phyloP scores from a whole-genome alignment of 2,797 vertebrate genomes.

The Enteromius fasciolatus region DNA sequence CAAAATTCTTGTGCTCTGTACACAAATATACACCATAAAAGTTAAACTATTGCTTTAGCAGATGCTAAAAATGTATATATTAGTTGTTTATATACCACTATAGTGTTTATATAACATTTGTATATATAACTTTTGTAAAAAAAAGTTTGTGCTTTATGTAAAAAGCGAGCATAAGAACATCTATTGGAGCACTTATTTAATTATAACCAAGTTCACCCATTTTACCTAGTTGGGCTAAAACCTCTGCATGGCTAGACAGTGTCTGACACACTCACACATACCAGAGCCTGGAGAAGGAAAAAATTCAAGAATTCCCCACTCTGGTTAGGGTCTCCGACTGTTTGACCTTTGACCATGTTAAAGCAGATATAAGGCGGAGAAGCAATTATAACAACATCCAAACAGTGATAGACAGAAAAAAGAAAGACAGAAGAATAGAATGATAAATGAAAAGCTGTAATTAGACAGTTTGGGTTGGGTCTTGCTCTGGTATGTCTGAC shows the following conservation, averaged over 20 bases:
- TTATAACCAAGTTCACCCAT: conserved; percentile 37
- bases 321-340: conserved; percentile 30
- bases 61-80: not conserved
- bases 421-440: not conserved
- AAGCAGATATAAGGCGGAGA: conserved; percentile 9
- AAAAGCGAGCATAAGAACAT: not conserved
- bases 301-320: conserved; percentile 47
- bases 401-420: conserved; percentile 8
- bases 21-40: not conserved
- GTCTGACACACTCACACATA: conserved; percentile 25
- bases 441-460: conserved; percentile 28
- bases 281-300: conserved; percentile 22
- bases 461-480: conserved; percentile 42
- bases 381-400: conserved; percentile 26
- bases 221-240: conserved; percentile 51
- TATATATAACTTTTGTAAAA: too few relatives aligned
- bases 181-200: not conserved
- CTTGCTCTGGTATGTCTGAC: conserved; percentile 63
- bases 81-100: not conserved
- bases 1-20: not conserved
- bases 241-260: conserved; percentile 8
- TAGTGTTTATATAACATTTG: not conserved
- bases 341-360: conserved; percentile 19
- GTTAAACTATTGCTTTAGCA: not conserved
- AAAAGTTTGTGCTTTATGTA: not conserved